Evolutionary conservation across 2,888 invertebrate genomes (phyloP).

Genomic region (Allygus modestus): DNA sequence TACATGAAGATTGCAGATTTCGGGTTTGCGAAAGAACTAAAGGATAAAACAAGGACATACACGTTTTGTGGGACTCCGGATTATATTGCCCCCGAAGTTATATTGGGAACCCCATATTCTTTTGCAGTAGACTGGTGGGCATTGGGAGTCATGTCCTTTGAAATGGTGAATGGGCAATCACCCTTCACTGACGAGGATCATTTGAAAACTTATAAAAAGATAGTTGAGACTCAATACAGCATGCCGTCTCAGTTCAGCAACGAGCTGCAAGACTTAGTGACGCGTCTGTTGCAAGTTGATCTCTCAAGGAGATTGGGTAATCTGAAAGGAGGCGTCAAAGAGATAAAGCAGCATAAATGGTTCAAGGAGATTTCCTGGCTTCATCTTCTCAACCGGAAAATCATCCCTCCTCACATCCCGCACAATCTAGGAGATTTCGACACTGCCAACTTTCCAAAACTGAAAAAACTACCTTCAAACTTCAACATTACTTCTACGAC

Average conservation of each 20-base stretch:
- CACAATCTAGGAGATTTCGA: neutral
- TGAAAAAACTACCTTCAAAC: neutral
- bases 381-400: conserved; percentile 84
- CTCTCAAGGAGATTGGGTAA: conserved; percentile 90
- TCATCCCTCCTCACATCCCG: conserved; percentile 81
- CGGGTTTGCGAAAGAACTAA: conserved; percentile 92
- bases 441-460: neutral
- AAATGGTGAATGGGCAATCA: conserved; percentile 94
- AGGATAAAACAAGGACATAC: conserved; percentile 75
- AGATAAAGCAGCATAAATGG: conserved; percentile 94
- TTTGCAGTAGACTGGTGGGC: conserved; percentile 98
- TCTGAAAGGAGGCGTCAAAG: conserved; percentile 88
- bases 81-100: conserved; percentile 81
- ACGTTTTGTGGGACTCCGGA: conserved; percentile 79
- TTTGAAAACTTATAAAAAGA: conserved; percentile 89
- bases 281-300: conserved; percentile 89
- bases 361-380: conserved; percentile 90
- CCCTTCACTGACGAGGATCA: conserved; percentile 78
- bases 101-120: conserved; percentile 94
- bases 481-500: neutral
- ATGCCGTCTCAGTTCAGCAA: conserved; percentile 90
- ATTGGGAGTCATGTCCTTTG: conserved; percentile 90
- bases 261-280: conserved; percentile 90
- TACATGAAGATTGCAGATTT: conserved; percentile 94
- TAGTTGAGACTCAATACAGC: conserved; percentile 92